phyloP scores from a whole-genome alignment of 2,113 vertebrate genomes.

The Peromyscus maniculatus region DNA sequence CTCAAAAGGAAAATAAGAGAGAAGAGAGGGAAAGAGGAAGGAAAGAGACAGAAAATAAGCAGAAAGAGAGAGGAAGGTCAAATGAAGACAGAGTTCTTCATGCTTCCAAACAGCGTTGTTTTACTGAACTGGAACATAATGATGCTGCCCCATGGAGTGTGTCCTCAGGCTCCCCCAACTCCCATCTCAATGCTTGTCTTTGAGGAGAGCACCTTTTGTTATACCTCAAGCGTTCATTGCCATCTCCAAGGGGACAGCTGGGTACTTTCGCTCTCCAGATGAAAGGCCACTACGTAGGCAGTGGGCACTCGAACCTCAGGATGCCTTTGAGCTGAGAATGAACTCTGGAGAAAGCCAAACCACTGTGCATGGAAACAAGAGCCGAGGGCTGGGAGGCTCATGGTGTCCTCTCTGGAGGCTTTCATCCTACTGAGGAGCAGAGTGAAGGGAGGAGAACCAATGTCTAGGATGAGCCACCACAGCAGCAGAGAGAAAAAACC shows the following conservation, averaged over 20 bases:
- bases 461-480: neutral
- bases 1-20: neutral
- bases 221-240: neutral
- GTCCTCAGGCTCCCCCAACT: too few relatives aligned
- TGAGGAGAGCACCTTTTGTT: neutral
- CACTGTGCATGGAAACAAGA: neutral
- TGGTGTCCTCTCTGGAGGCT: neutral
- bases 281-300: neutral
- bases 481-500: neutral
- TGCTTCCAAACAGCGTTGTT: neutral
- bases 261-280: neutral
- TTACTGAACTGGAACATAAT: neutral
- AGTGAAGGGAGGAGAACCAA: rapidly evolving
- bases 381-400: neutral
- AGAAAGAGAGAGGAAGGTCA: neutral
- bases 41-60: neutral
- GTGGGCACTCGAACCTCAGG: neutral
- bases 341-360: neutral
- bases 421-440: neutral
- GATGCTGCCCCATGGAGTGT: too few relatives aligned
- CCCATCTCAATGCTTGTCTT: neutral
- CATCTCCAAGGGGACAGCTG: neutral
- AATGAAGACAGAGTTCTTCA: neutral
- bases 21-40: neutral
- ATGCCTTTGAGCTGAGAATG: neutral